Conservation (phyloP, 2,888 invertebrate species). For the Malachius bipustulatus region DNA sequence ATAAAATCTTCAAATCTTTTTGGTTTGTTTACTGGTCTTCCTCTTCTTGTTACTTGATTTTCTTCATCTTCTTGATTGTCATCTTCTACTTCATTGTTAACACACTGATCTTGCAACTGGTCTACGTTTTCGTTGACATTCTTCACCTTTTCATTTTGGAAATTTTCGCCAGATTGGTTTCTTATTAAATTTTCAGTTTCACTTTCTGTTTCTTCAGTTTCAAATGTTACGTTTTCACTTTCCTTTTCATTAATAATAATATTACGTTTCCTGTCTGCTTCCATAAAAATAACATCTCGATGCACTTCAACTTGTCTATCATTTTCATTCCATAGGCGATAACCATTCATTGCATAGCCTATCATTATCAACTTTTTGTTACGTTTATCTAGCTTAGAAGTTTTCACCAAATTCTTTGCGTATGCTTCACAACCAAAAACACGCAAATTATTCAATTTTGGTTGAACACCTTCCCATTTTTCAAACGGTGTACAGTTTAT, state of each 20-base stretch:
- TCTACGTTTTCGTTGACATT: conserved; percentile 12
- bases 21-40: conserved; percentile 6
- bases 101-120: no score
- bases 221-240: conserved; percentile 5
- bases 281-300: not conserved
- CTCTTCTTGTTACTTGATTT: not conserved
- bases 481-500: not conserved
- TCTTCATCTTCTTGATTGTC: not conserved
- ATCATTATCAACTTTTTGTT: not conserved
- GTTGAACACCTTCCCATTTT: not conserved
- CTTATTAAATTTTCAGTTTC: conserved; percentile 4
- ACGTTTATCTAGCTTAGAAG: conserved; percentile 7
- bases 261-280: not conserved
- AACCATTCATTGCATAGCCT: not conserved
- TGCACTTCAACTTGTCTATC: not conserved
- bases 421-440: conserved; percentile 1
- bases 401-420: conserved; percentile 1
- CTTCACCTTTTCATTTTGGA: conserved; percentile 11
- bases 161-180: no score
- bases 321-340: not conserved
- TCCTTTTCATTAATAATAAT: conserved; percentile 6
- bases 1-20: conserved; percentile 7
- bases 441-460: no score
- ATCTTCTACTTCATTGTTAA: no score
- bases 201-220: conserved; percentile 8